Conservation (phyloP, 2,113 vertebrate genomes). For the Neodon shergylaensis region DNA sequence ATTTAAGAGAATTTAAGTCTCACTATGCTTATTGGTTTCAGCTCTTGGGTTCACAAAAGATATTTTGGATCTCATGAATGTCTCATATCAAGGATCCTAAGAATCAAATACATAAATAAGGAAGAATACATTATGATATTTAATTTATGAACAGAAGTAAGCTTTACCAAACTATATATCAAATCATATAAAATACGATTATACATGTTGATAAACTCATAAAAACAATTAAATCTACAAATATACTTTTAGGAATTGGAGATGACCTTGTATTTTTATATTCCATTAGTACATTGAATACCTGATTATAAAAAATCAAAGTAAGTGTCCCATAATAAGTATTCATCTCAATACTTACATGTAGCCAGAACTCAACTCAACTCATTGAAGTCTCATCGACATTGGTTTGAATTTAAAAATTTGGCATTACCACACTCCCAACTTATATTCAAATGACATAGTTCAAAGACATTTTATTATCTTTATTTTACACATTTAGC, state of each 20-base stretch:
- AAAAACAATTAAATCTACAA: not conserved
- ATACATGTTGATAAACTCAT: not conserved
- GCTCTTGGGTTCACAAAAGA: not conserved
- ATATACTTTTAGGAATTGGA: not conserved
- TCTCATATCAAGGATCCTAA: not conserved
- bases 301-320: not conserved
- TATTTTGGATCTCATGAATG: not conserved
- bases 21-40: not conserved
- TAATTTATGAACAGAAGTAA: not conserved
- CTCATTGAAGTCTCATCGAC: not conserved
- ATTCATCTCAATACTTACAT: not conserved
- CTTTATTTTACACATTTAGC: not conserved
- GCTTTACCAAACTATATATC: not conserved
- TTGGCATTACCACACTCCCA: not conserved
- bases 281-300: not conserved
- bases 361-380: not conserved
- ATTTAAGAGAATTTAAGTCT: not conserved
- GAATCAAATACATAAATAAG: not conserved
- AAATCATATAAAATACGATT: not conserved
- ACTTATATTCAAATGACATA: not conserved
- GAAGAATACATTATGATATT: not conserved
- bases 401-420: not conserved
- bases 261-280: not conserved
- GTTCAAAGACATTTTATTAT: not conserved
- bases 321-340: not conserved